phyloP scores from a whole-genome alignment of 2,888 invertebrate genomes.

The Hypolimnas misippus region DNA sequence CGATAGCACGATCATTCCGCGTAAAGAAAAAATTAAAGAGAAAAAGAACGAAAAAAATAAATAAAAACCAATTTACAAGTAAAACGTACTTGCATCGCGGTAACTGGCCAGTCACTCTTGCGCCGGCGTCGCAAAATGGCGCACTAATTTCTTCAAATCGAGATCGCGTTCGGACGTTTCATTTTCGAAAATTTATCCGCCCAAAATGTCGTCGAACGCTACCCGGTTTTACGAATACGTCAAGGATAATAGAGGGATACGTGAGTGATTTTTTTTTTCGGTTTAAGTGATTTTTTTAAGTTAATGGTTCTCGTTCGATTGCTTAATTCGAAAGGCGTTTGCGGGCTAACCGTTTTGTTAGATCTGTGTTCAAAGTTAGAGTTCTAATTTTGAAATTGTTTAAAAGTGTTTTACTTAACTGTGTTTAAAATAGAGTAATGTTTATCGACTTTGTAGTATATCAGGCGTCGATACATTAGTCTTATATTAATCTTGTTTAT shows the following conservation, averaged over 20 bases:
- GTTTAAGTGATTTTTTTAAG: neutral
- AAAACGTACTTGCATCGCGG: conserved; percentile 38
- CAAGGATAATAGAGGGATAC: conserved; percentile 40
- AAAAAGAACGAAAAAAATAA: conserved; percentile 34
- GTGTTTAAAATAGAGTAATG: too few species aligned
- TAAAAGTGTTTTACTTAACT: too few species aligned
- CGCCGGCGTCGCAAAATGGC: conserved; percentile 44
- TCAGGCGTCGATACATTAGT: too few species aligned
- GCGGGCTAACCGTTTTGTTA: neutral
- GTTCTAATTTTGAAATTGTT: conserved; percentile 6
- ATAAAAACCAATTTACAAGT: conserved; percentile 39
- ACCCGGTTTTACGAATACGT: conserved; percentile 36
- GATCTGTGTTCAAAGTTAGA: too few species aligned
- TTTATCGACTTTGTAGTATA: too few species aligned
- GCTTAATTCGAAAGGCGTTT: conserved; percentile 8
- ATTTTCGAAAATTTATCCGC: neutral
- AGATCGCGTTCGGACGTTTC: conserved; percentile 22
- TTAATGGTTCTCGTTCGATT: neutral
- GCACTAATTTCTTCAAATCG: conserved; percentile 32
- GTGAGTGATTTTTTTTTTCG: conserved; percentile 36
- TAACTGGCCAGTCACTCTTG: conserved; percentile 45
- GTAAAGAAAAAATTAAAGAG: conserved; percentile 36
- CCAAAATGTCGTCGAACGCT: conserved; percentile 41
- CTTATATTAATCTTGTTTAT: too few species aligned
- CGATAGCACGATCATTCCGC: conserved; percentile 22